Evolutionary conservation across 2,888 invertebrate genomes (phyloP), one percentile per base, ranked within the genome.

Genomic region (Campoplex capitator): DNA sequence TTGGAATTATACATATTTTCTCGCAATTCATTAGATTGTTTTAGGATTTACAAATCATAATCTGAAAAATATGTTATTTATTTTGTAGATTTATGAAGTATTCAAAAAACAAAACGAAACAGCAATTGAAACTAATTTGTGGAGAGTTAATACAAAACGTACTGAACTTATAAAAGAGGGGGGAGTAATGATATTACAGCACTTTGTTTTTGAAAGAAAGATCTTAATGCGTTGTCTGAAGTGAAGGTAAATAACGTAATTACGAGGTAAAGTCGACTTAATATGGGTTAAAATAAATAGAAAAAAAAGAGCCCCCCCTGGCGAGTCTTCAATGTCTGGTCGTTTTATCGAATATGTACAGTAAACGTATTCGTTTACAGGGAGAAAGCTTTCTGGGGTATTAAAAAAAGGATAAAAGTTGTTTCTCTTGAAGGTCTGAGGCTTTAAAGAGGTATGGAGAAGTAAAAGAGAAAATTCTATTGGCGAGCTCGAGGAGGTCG

Each of bases 381-480:
- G 56, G 79, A 70, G 38, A 86, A 77, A 87, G 65, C 86, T 84
- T 82, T 85, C 78, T 86, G 56, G 56, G 38, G 77, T 78, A 86
- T 84, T 83, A 78, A 87, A 88, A 56, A 74, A 71, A 38, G 38
- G 16, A 42, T 45, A 32, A 58, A 35, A 45, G 23, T 32, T 86
- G 81, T 80, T 74, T 84, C 84, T 71, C 68, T 80, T 71, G 54
- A 75, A 54, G 48, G 51, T 79, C 68, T 35, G 51, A 70, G 78
- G 67, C 74, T 80, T 65, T 51, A 75, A 83, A 81, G 82, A 87
- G 54, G 80, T 78, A 79, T 18, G 76, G 74, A 86, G 82, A 76
- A 85, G 75, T 58, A 28, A 79, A 76, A 83, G 71, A 80, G 78
- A 82, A 89, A 85, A 87, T 85, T 79, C 84, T 85, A 86, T 88